These are phyloP conservation scores for Drosophila peninsularis DNA, from an alignment of 2,888 invertebrate species.

Conservation along the genomic window DNA sequence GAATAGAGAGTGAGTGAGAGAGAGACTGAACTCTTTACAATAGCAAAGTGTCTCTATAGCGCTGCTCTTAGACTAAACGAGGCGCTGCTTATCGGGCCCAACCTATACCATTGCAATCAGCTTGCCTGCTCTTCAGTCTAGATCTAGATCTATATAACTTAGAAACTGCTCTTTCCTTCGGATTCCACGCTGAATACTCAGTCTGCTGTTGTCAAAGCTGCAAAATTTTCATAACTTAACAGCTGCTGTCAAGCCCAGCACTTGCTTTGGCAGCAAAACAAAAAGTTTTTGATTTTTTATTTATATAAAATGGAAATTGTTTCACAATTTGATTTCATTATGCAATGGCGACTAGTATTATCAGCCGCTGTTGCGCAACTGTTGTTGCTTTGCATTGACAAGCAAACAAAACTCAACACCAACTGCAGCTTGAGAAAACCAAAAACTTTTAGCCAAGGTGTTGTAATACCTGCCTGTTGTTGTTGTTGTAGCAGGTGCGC, in stretches of 20 bases:
- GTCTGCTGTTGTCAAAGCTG: background rate
- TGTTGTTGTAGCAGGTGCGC: constrained; percentile 56
- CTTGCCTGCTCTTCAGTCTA: background rate
- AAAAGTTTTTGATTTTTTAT: constrained; percentile 47
- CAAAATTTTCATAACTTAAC: background rate
- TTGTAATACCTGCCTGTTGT: constrained; percentile 38
- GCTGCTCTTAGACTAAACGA: no score
- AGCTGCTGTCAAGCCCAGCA: constrained; percentile 9
- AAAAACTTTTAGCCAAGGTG: constrained; percentile 58
- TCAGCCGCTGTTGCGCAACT: constrained; percentile 28
- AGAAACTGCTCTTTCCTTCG: background rate
- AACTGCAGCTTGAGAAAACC: constrained; percentile 33
- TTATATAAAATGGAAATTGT: constrained; percentile 71
- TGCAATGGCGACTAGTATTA: constrained; percentile 54
- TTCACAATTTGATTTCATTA: constrained; percentile 68
- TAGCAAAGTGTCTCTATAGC: no score
- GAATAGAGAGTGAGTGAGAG: no score
- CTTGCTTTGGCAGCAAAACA: constrained; percentile 31
- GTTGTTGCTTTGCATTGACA: constrained; percentile 45
- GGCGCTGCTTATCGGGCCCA: no score
- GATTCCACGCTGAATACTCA: background rate
- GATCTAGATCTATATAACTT: no score
- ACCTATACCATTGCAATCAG: background rate
- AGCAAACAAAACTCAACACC: constrained; percentile 42
- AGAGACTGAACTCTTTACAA: no score